Evolutionary conservation across 2,113 vertebrate species (phyloP).

Genomic region (Ochotona curzoniae): DNA sequence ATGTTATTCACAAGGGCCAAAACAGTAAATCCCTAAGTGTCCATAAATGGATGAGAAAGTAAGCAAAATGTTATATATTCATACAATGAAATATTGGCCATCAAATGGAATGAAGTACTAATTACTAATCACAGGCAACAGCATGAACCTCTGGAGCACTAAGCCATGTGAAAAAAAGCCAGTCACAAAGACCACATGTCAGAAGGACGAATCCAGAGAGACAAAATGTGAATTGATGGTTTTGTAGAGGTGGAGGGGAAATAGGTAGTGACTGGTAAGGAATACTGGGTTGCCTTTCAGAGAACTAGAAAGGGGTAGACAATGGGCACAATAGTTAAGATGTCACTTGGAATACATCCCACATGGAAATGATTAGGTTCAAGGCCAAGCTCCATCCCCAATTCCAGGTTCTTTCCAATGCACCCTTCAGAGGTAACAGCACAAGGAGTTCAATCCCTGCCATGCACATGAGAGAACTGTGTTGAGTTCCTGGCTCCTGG

Average conservation of each 20-base stretch:
- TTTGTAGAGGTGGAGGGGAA: neutral
- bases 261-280: neutral
- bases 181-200: neutral
- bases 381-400: too few relatives aligned
- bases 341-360: too few relatives aligned
- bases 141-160: neutral
- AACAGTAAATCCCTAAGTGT: neutral
- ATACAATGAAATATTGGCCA: neutral
- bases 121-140: neutral
- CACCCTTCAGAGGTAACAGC: too few relatives aligned
- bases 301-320: neutral
- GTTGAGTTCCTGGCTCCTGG: too few relatives aligned
- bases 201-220: neutral
- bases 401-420: too few relatives aligned
- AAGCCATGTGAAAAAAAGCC: neutral
- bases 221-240: neutral
- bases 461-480: too few relatives aligned
- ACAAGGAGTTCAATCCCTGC: too few relatives aligned
- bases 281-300: neutral
- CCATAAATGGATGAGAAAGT: neutral
- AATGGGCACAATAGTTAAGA: too few relatives aligned
- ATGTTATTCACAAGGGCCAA: neutral
- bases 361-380: too few relatives aligned
- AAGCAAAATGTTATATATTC: neutral
- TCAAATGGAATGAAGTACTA: slow-evolving; percentile 9